phyloP scores from a whole-genome alignment of 2,797 vertebrate species.

The Carcharodon carcharias region DNA sequence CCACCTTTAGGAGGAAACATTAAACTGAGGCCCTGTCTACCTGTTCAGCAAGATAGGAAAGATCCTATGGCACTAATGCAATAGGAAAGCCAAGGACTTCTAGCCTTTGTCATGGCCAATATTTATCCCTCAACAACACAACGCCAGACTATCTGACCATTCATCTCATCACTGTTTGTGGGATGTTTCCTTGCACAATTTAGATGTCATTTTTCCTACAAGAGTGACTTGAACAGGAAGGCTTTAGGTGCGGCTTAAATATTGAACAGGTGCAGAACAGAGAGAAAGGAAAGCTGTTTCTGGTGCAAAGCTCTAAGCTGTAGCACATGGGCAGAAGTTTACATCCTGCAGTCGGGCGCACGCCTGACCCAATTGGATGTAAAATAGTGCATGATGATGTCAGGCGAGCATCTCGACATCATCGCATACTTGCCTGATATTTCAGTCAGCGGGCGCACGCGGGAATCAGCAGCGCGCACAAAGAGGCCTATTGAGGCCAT shows the following conservation, averaged over 20 bases:
- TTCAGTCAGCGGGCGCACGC: too few species aligned
- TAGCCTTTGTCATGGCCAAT: neutral
- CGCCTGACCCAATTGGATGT: too few species aligned
- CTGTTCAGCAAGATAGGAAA: neutral
- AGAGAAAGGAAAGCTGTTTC: neutral
- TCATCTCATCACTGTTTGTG: neutral
- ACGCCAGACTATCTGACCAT: neutral
- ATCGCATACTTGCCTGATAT: too few species aligned
- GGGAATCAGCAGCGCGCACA: too few species aligned
- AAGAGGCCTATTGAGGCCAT: too few species aligned
- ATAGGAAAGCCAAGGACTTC: neutral
- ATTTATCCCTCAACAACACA: neutral
- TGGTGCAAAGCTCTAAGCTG: neutral
- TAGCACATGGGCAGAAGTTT: too few species aligned
- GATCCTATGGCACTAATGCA: neutral
- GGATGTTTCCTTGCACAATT: neutral
- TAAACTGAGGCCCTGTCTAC: neutral
- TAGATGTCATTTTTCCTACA: neutral
- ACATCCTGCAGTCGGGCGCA: too few species aligned
- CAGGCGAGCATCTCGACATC: too few species aligned
- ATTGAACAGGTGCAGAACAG: neutral
- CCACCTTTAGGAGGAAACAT: neutral
- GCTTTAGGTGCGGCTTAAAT: neutral
- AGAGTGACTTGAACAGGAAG: neutral
- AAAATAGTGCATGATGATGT: too few species aligned